A percentile compares a stretch with the other conserved stretches of the same genome.
These are phyloP conservation scores for Mesitornis unicolor DNA, from an alignment of 2,113 vertebrate species.

Conservation along the genomic window DNA sequence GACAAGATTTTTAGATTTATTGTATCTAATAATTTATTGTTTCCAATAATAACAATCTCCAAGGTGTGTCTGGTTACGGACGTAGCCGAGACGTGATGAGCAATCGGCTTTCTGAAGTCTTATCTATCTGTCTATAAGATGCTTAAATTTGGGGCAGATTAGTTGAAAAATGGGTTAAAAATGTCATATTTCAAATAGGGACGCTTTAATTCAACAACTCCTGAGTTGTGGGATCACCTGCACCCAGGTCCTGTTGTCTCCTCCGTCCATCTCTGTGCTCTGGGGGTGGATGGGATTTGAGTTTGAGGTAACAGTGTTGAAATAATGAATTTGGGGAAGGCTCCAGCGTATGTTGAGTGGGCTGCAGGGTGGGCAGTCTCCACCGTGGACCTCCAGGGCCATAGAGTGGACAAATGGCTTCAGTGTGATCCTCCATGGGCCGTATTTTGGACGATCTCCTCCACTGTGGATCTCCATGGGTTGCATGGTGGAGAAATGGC, in stretches of 20 bases:
- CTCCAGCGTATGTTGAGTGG: too few relatives aligned
- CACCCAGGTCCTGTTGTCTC: not conserved
- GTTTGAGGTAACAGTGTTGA: too few relatives aligned
- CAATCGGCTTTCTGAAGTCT: not conserved
- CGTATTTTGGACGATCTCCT: too few relatives aligned
- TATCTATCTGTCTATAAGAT: rapidly evolving
- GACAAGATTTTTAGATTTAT: not conserved
- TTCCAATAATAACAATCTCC: not conserved
- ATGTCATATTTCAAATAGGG: not conserved
- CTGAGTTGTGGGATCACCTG: rapidly evolving
- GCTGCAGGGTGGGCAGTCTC: too few relatives aligned
- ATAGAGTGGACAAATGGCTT: too few relatives aligned
- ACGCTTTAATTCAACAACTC: not conserved
- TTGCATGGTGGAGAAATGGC: too few relatives aligned
- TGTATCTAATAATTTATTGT: not conserved
- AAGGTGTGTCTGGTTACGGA: not conserved
- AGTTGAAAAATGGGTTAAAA: not conserved
- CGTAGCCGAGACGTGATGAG: rapidly evolving
- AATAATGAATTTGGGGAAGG: too few relatives aligned
- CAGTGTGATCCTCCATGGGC: too few relatives aligned
- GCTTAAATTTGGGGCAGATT: not conserved
- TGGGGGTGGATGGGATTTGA: not conserved
- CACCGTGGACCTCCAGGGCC: too few relatives aligned
- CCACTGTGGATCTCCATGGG: too few relatives aligned
- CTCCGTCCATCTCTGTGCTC: not conserved